Conservation (phyloP, 2,888 invertebrate species). For the Erebia aethiops region DNA sequence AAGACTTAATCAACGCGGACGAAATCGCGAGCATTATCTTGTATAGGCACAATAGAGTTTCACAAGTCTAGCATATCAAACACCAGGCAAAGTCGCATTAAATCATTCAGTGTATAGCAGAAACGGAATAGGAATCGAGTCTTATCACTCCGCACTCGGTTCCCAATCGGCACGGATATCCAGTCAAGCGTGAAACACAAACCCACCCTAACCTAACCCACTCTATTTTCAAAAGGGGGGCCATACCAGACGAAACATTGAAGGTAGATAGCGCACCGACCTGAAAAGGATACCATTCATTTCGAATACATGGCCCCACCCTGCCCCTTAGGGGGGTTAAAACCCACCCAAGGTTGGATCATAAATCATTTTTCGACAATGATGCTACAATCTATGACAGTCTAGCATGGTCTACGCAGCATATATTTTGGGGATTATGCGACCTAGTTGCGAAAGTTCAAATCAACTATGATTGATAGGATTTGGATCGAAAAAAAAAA, state of each 20-base stretch:
- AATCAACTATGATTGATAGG: too few relatives aligned
- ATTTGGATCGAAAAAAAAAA: too few relatives aligned
- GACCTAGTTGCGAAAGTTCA: neutral
- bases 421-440: neutral
- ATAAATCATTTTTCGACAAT: slow-evolving; percentile 4
- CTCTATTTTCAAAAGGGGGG: neutral
- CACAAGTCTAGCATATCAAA: too few relatives aligned
- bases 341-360: neutral
- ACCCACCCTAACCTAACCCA: slow-evolving; percentile 1
- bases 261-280: slow-evolving; percentile 24
- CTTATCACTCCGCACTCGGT: neutral
- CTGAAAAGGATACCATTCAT: slow-evolving; percentile 11
- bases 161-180: slow-evolving; percentile 18
- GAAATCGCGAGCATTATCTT: too few relatives aligned
- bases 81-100: neutral
- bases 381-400: neutral
- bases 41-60: too few relatives aligned
- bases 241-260: slow-evolving; percentile 1
- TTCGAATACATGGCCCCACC: slow-evolving; percentile 6
- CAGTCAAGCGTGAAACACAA: slow-evolving; percentile 18
- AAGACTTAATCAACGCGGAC: too few relatives aligned
- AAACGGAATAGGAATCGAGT: slow-evolving; percentile 7
- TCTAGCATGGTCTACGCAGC: neutral
- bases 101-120: neutral
- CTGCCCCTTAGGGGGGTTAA: too few relatives aligned